These are phyloP conservation scores for Scolopax mira DNA, from an alignment of 2,113 vertebrate genomes.

Conservation along the genomic window DNA sequence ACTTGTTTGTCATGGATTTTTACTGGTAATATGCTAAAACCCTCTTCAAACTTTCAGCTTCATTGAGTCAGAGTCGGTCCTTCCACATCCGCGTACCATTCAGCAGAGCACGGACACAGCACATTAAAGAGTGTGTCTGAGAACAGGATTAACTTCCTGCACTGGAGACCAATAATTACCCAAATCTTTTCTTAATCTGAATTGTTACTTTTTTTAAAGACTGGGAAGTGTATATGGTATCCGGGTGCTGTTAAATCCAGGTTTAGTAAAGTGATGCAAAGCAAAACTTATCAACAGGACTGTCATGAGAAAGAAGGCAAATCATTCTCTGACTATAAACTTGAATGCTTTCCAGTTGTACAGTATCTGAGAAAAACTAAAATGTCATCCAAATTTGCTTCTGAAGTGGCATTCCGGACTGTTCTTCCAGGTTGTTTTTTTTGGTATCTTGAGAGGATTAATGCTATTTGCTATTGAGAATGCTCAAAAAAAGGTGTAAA, in stretches of 20 bases:
- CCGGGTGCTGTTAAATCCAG: neutral
- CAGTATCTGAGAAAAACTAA: neutral
- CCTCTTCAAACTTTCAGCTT: neutral
- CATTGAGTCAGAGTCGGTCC: neutral
- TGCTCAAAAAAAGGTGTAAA: neutral
- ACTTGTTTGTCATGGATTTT: neutral
- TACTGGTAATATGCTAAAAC: neutral
- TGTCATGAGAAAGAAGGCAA: neutral
- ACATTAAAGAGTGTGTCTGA: neutral
- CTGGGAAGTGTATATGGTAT: neutral
- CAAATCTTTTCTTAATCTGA: neutral
- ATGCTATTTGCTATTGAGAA: neutral
- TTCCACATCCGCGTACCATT: fast-evolving
- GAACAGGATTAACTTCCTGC: neutral
- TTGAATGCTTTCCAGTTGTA: neutral
- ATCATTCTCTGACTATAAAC: neutral
- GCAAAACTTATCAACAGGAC: neutral
- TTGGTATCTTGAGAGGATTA: neutral
- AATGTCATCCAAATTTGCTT: neutral
- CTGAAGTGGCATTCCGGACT: neutral
- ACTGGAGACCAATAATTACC: neutral
- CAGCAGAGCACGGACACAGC: neutral
- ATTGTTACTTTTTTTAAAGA: neutral
- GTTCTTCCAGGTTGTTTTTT: neutral
- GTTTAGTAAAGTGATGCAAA: neutral